Base-by-base conservation (phyloP, 2,888 invertebrate genomes). In the Trachelus iudaicus region DNA sequence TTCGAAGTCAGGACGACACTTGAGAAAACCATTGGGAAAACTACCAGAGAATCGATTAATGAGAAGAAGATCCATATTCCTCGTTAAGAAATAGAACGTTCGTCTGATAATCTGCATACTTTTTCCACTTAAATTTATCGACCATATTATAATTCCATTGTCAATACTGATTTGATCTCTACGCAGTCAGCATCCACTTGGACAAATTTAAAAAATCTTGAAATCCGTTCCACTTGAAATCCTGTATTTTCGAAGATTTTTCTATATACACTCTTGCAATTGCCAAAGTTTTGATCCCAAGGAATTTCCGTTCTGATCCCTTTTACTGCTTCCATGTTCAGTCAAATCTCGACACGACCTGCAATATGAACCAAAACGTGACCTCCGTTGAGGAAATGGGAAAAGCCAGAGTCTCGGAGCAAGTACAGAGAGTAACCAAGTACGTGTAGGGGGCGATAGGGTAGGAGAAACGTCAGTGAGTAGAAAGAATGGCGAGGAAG, bases 21-120 rank as follows among this genome's bases (percentile, higher is more conserved):
- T 75, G 77, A 80, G 76, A 75, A 75, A 77, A 76, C 75, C 75
- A 80, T 75, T 35, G 68, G 34, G 69, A 69, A 75, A n/a, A 73
- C 75, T 78, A 73, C 75, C 79, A 77, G 79, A 77, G 56, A 56
- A 56, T 23, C 56, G 56, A 56, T 56, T 23, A 56, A 56, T 56
- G 56, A 56, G 56, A 56, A 23, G 23, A 56, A 56, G 56, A 56
- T 56, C 56, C 56, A 56, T 56, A 56, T 56, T 56, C 56, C 56
- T 56, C 56, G 56, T 56, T 56, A 56, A 56, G 56, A 23, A 56
- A 56, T 6, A 56, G 23, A 23, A 23, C 56, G 56, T 6, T 56
- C 23, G 56, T 56, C 56, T 56, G 56, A 56, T 23, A 9, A 56
- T 23, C 56, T 56, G 56, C 56, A 56, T 56, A 56, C 56, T 56